These are phyloP conservation scores for Xenopus borealis DNA, from an alignment of 2,113 vertebrate genomes.

Conservation along the genomic window DNA sequence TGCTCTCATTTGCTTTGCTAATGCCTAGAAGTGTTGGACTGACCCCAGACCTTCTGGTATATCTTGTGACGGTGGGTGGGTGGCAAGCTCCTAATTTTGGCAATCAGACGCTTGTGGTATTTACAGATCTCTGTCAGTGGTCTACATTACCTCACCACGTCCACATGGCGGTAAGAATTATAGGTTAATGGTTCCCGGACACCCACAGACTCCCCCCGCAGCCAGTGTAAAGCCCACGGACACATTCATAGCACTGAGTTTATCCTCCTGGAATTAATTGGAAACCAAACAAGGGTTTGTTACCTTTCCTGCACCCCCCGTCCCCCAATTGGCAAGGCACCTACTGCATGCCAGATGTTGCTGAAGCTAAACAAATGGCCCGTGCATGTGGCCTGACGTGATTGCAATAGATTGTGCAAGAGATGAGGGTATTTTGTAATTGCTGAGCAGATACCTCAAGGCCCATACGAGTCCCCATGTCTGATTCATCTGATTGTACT, in stretches of 20 bases:
- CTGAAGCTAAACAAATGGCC: no score
- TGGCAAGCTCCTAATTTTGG: slow-evolving; percentile 33
- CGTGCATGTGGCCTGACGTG: no score
- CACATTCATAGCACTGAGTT: slow-evolving; percentile 16
- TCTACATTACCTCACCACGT: slow-evolving; percentile 41
- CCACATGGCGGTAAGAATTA: slow-evolving; percentile 40
- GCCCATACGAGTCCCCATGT: no score
- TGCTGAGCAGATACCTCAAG: no score
- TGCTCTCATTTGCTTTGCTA: background rate
- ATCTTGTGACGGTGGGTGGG: slow-evolving; percentile 19
- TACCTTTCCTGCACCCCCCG: slow-evolving; percentile 28
- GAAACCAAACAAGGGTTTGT: slow-evolving; percentile 17
- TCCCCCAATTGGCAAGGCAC: background rate
- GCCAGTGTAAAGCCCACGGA: background rate
- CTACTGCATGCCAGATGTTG: no score
- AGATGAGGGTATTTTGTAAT: no score
- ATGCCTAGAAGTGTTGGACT: background rate
- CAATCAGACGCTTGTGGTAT: slow-evolving; percentile 24
- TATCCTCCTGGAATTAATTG: slow-evolving; percentile 40
- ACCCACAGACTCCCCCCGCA: slow-evolving; percentile 6
- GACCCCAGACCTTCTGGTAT: background rate
- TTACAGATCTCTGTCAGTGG: slow-evolving; percentile 41
- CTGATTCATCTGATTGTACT: no score
- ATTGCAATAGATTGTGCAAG: no score
- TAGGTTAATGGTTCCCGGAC: slow-evolving; percentile 21